phyloP scores from a whole-genome alignment of 2,113 vertebrate species.

The Pelodiscus sinensis region DNA sequence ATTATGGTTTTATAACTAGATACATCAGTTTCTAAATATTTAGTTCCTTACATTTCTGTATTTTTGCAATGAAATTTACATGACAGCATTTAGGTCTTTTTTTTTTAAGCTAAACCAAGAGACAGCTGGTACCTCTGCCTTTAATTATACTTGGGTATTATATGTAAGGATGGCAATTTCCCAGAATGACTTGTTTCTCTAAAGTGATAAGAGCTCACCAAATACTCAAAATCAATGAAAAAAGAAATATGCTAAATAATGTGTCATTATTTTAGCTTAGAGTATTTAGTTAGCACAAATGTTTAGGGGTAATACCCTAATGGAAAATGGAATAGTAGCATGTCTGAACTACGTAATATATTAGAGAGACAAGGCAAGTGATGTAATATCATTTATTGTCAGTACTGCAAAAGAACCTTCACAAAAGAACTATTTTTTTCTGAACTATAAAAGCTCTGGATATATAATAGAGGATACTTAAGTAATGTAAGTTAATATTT shows the following conservation, averaged over 20 bases:
- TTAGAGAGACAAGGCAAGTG: background rate
- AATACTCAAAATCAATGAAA: background rate
- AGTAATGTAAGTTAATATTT: conserved; percentile 16
- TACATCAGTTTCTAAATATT: conserved; percentile 71
- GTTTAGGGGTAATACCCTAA: background rate
- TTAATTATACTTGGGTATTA: background rate
- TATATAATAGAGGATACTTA: background rate
- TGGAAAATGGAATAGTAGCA: conserved; percentile 37
- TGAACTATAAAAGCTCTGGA: background rate
- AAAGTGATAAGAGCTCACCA: background rate
- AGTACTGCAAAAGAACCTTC: background rate
- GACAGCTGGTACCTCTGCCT: background rate
- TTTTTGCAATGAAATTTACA: conserved; percentile 38
- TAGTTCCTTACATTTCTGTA: conserved; percentile 35
- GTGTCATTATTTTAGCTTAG: background rate
- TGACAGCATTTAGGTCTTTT: background rate
- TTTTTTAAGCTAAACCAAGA: background rate
- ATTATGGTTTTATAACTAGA: conserved; percentile 69
- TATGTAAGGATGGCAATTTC: background rate
- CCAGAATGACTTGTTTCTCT: conserved; percentile 12
- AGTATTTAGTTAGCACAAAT: background rate
- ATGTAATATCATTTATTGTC: background rate
- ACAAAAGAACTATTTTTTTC: background rate
- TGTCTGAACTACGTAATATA: background rate
- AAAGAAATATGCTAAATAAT: background rate